Evolutionary conservation across 2,888 invertebrate species (phyloP), one percentile per base, ranked within the genome.

Genomic region (Copidosoma aretas): DNA sequence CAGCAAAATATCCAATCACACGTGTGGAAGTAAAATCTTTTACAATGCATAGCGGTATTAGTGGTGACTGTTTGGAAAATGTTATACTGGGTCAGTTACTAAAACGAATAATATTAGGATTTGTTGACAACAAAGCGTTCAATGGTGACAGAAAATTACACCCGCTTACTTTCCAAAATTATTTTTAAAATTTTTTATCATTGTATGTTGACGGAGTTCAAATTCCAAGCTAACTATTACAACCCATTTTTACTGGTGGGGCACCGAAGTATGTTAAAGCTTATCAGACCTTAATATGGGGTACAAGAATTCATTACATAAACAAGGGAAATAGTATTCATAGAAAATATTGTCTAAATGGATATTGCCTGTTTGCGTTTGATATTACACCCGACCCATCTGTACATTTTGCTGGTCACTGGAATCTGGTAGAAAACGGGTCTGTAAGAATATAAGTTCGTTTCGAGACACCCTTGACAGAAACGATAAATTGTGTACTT

Each of bases 271-370:
- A 67, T 49, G 65, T 78, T 10, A 68, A 74, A 19, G 75, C 75
- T 12, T 79, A 77, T 63, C 73, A 77, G 22, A 77, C 75, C 0
- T 59, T 79, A 10, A 77, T 75, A 54, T 69, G 69, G 0, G 74
- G 71, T 1, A 74, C 70, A 3, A 74, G 71, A 21, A 71, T 74
- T 22, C 72, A 74, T 61, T 74, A 75, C 52, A 60, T 71, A 22
- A 75, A 77, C 25, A 67, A 73, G 25, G 76, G 32, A 32, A 73
- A 12, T 70, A 64, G 57, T 24, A 70, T 77, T 22, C 60, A 63
- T 12, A 49, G 77, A 39, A 3, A 43, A 1, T 57, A 67, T 10
- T 77, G 75, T 46, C 15, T 67, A 5, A 17, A 60, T n/a, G 77
- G 76, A 0, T 73, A 75, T 32, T 32, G 32, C 8, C 32, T 32